Evolutionary conservation across 2,113 vertebrate genomes (phyloP), one percentile per base, ranked within the genome.

Genomic region (Acanthochromis polyacanthus): DNA sequence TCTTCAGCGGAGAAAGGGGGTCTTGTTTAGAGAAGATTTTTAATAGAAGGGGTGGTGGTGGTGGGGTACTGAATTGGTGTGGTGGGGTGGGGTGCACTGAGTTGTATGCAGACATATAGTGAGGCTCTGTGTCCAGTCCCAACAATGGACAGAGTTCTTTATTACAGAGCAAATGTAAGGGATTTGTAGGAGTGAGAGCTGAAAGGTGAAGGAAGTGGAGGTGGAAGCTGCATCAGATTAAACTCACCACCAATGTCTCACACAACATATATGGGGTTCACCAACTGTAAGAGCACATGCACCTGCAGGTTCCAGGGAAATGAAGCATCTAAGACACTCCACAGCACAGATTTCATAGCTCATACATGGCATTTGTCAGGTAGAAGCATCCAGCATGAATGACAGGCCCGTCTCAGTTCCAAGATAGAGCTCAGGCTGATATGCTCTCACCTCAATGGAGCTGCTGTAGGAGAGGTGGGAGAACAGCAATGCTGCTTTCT

Each of bases 1-100:
- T 98, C 97, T 98, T 96, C 95, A 97, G 95, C 89, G 94, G 95
- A 98, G 96, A 98, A 97, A 96, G 95, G 94, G 94, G 88, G 94
- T 95, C 95, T 98, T 98, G 97, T 99, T 96, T 95, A 87, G 92
- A 95, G 94, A 96, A 94, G 75, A 94, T 95, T 95, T 91, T 96
- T 96, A 96, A 95, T 96, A 91, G 93, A 89, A 95, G 91, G 92
- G 91, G 90, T 92, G 83, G 88, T 91, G 87, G 55, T 90, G 91
- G 86, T 5, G 80, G 86, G n/a, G n/a, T 5, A 79, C 63, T 36
- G 82, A 38, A 62, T 58, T 72, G n/a, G 58, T 38, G 53, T 77
- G 50, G 76, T 43, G 81, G 58, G 22, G 86, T 89, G 79, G 75
- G 50, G 88, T 87, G 71, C 89, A 90, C 85, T 78, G 55, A 65